Evolutionary conservation across 2,888 invertebrate species (phyloP), one percentile per base, ranked within the genome.

Genomic region (Parnassius apollo): DNA sequence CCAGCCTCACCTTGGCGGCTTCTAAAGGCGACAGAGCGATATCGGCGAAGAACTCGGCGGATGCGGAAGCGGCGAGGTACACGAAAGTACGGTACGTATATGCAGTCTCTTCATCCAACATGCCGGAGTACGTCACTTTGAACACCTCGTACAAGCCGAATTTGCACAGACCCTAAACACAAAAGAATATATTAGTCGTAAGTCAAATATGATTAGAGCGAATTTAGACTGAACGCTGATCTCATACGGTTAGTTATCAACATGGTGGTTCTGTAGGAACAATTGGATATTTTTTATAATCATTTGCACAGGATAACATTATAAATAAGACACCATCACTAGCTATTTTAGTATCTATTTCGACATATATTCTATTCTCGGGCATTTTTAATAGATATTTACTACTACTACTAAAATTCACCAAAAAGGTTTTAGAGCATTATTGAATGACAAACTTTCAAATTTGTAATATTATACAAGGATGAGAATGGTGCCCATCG

Each of bases 31-130:
- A 97, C 67, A 99, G 93, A 25, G 98, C 97, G 78, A 99, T 98
- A 80, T 99, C 99, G 67, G 99, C 99, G 85, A 99, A 98, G 94
- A 99, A 99, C 90, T 99, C 99, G 13, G 99, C 99, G 0, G 98
- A 96, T 0, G 99, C 99, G 35, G 98, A 98, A 0, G 99, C 96
- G 54, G 96, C 96, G 73, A 99, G 91, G 83, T 99, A 99, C 54
- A 91, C 83, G 12, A 85, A 75, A 0, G 91, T 91, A 57, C 91
- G 95, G 93, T 96, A 99, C 18, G 95, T 86, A 88, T 96, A 99
- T 0, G 98, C 93, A 3, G 96, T 94, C 88, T 99, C 99, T 88
- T 98, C 99, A 65, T 98, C 98, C 68, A 98, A 83, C 63, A 96
- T 72, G 70, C 95, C 93, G 22, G 95, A 91, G 88, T 99, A 99